Percentiles rank a stretch among this genome's conserved stretches.
These are phyloP conservation scores for Trimorus sp. DNA, from an alignment of 2,888 invertebrate species.

Conservation along the genomic window DNA sequence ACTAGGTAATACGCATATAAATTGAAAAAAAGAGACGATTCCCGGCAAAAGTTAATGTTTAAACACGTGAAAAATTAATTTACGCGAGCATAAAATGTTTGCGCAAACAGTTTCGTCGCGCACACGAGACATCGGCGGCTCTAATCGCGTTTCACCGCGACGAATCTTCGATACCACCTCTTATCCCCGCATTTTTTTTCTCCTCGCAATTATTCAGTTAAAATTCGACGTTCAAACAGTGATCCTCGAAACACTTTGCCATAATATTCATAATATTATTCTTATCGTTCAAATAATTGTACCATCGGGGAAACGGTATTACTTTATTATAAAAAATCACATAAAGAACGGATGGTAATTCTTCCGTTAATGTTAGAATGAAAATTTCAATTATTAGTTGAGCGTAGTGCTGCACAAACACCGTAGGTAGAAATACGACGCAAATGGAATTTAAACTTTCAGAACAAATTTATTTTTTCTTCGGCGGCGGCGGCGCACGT, in stretches of 20 bases:
- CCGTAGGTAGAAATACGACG: slow-evolving; percentile 46
- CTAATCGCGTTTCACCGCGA: slow-evolving; percentile 21
- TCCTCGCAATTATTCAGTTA: too few relatives aligned
- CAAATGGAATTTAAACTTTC: slow-evolving; percentile 65
- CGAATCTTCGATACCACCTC: background rate
- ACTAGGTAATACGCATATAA: slow-evolving; percentile 30
- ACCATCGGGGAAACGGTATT: background rate
- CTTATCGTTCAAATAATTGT: slow-evolving; percentile 8
- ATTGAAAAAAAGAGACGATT: slow-evolving; percentile 6
- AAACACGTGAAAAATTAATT: slow-evolving; percentile 53
- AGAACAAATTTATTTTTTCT: slow-evolving; percentile 63
- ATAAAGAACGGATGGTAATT: slow-evolving; percentile 1
- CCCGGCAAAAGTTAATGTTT: slow-evolving; percentile 44
- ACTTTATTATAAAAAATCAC: slow-evolving; percentile 8
- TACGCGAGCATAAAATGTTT: slow-evolving; percentile 47
- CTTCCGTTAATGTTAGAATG: slow-evolving; percentile 15
- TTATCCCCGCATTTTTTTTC: too few relatives aligned
- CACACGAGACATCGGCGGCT: slow-evolving; percentile 36
- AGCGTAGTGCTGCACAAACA: slow-evolving; percentile 20
- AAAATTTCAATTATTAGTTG: slow-evolving; percentile 40
- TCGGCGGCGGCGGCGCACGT: slow-evolving; percentile 19
- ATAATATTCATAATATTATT: background rate
- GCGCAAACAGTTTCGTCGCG: slow-evolving; percentile 39
- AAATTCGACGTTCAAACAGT: too few relatives aligned
- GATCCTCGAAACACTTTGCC: too few relatives aligned